Conservation (phyloP, 2,888 invertebrate genomes). For the Caenorhabditis plicata region DNA sequence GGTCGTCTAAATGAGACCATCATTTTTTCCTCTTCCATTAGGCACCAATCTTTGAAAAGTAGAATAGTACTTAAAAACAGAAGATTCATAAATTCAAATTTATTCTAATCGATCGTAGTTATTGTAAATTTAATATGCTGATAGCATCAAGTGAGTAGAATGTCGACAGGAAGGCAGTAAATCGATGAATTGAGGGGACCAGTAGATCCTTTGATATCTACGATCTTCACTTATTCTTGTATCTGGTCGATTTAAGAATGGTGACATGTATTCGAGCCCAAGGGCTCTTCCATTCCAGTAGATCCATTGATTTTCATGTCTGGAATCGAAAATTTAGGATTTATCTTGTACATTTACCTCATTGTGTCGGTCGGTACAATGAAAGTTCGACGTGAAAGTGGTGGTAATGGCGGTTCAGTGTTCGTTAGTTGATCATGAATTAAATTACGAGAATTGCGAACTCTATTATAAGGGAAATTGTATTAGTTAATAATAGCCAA, state of each 20-base stretch:
- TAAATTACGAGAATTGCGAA: slow-evolving; percentile 17
- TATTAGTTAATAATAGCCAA: background rate
- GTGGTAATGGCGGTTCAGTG: slow-evolving; percentile 38
- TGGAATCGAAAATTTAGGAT: slow-evolving; percentile 5
- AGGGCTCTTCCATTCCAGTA: slow-evolving; percentile 58
- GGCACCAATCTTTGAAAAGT: too few relatives aligned
- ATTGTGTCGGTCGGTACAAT: slow-evolving; percentile 40
- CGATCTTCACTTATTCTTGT: slow-evolving; percentile 29
- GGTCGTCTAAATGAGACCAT: too few relatives aligned
- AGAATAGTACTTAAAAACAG: too few relatives aligned
- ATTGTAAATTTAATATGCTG: slow-evolving; percentile 59
- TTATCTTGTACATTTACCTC: slow-evolving; percentile 10
- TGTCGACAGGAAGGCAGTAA: slow-evolving; percentile 56
- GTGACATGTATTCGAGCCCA: slow-evolving; percentile 56
- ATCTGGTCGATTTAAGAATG: slow-evolving; percentile 41
- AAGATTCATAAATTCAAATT: too few relatives aligned
- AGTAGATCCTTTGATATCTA: slow-evolving; percentile 50
- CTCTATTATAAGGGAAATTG: slow-evolving; percentile 7
- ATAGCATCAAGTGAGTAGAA: slow-evolving; percentile 54
- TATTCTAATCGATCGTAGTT: too few relatives aligned
- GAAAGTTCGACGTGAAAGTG: slow-evolving; percentile 30
- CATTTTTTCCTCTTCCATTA: too few relatives aligned
- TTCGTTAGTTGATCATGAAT: slow-evolving; percentile 28
- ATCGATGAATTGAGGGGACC: slow-evolving; percentile 52
- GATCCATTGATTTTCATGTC: slow-evolving; percentile 54